Base-by-base conservation (phyloP, 1,140 invertebrate species). In the Atta cephalotes region DNA sequence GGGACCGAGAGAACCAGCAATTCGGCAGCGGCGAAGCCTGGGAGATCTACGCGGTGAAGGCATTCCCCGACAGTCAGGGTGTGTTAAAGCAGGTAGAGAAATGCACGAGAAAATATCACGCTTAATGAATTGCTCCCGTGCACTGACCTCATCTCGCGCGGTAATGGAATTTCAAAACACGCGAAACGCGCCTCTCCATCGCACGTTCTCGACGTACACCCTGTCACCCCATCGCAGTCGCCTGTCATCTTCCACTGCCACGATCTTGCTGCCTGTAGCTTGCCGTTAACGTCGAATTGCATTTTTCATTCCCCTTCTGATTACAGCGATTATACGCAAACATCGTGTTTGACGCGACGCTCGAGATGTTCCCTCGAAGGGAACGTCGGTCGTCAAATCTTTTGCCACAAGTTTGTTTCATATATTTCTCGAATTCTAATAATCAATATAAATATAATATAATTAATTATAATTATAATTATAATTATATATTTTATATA, bases 101-200 rank as follows among this genome's bases (percentile, higher is more conserved):
- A 78, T 66, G 60, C 63, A 70, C 70, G 87, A 90, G 89, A 91
- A 92, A 92, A 91, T 92, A 90, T 85, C 80, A 66, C 78, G 68
- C 35, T 89, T 93, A 92, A 93, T 93, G 91, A 92, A 93, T 87
- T 84, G 87, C 12, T 49, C 88, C 56, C 86, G 91, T 90, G 58
- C 68, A 87, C 88, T 89, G 89, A 91, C 87, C 89, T 91, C 92
- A 93, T 93, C 92, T 88, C 91, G 66, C 85, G 80, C 87, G 49
- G 87, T 93, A 93, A 93, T 93, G 92, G 92, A 93, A 93, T 93
- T 93, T 93, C 92, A 92, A 92, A 93, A 90, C 91, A 90, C 80
- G 89, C 51, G 88, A 88, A 90, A 88, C 89, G 86, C 78, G 71
- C 86, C 80, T 87, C 84, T 80, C 65, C 5, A 25, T 65, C 74